A percentile compares a stretch with the other conserved stretches of the same genome.
Evolutionary conservation across 2,113 vertebrate species (phyloP).

Genomic region (Chinchilla lanigera): DNA sequence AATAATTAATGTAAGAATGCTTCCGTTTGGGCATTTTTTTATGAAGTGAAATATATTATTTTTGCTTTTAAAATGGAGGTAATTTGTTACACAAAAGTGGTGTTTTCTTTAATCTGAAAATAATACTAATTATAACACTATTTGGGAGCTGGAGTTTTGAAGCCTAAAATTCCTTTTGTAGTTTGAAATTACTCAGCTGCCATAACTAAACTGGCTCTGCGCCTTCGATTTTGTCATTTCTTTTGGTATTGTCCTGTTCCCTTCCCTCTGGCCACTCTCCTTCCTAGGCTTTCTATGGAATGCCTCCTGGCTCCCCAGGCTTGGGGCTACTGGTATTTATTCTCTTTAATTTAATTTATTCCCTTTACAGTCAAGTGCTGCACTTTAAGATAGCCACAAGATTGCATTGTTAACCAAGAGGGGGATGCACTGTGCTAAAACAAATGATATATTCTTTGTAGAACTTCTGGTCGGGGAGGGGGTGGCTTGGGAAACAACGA

Average conservation of each 20-base stretch:
- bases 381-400: not conserved
- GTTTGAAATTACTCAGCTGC: constrained; percentile 82
- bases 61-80: constrained; percentile 90
- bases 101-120: constrained; percentile 90
- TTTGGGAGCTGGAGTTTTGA: constrained; percentile 84
- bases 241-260: constrained; percentile 47
- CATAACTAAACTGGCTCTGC: constrained; percentile 73
- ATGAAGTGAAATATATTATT: constrained; percentile 89
- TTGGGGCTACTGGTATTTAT: not conserved
- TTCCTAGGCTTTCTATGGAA: constrained; percentile 64
- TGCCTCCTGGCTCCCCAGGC: constrained; percentile 68
- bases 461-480: not conserved
- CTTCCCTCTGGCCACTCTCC: constrained; percentile 42
- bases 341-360: constrained; percentile 67
- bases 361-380: constrained; percentile 1
- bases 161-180: constrained; percentile 85
- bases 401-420: not conserved
- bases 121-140: constrained; percentile 88
- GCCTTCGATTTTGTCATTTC: constrained; percentile 68
- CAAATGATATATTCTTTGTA: not conserved
- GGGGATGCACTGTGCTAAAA: not conserved
- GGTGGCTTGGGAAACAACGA: not conserved
- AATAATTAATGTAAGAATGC: constrained; percentile 91
- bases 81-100: constrained; percentile 89
- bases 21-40: constrained; percentile 87